Conservation (phyloP, 2,888 invertebrate species). For the Trichopria drosophilae region DNA sequence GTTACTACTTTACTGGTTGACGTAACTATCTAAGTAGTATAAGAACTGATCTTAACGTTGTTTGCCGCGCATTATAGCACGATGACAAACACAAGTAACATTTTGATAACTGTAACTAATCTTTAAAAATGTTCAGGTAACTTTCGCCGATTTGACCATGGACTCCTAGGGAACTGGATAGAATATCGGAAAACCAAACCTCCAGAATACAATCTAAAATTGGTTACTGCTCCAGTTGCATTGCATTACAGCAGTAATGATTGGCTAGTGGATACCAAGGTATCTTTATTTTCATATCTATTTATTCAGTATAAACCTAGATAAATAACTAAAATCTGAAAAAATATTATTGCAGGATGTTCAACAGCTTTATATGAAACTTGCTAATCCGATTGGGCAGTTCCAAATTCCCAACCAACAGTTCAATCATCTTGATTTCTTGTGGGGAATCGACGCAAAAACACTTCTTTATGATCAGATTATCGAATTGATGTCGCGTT, state of each 20-base stretch:
- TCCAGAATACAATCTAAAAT: constrained; percentile 65
- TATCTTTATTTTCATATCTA: constrained; percentile 7
- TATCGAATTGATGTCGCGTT: no score
- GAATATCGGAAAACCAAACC: constrained; percentile 63
- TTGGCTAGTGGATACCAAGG: constrained; percentile 62
- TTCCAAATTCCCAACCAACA: constrained; percentile 60
- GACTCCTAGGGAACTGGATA: constrained; percentile 60
- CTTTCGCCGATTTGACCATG: constrained; percentile 63
- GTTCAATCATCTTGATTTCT: constrained; percentile 70
- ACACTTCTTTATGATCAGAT: no score
- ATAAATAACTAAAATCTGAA: neutral
- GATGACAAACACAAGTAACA: no score
- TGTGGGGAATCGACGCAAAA: constrained; percentile 66
- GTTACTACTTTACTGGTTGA: no score
- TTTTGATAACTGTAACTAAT: no score
- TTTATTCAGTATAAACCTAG: neutral
- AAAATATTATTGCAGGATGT: constrained; percentile 59
- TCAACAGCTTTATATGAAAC: constrained; percentile 56
- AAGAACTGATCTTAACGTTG: no score
- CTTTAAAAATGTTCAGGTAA: constrained; percentile 35
- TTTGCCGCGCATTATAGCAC: no score
- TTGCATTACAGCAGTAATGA: constrained; percentile 70
- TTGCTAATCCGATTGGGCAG: constrained; percentile 62
- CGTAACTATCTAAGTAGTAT: no score
- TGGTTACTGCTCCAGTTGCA: constrained; percentile 65